Conservation (phyloP, 1,140 invertebrate species). For the Eumaeus atala region DNA sequence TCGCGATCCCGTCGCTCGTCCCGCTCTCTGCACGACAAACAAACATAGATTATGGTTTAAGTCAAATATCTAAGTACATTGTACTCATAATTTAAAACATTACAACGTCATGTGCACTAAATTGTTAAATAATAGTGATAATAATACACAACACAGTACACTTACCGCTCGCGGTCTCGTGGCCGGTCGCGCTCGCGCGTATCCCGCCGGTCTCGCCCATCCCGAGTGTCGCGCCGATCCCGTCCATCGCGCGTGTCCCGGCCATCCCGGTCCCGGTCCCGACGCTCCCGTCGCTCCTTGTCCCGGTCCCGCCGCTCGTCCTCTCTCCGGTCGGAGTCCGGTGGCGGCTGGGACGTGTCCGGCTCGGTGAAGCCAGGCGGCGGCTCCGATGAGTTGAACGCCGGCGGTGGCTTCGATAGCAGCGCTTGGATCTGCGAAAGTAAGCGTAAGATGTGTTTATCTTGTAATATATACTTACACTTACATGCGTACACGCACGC, state of each 20-base stretch:
- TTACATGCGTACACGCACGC: too few relatives aligned
- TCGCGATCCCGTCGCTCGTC: conserved; percentile 26
- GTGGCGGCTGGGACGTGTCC: conserved; percentile 40
- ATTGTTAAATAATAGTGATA: too few relatives aligned
- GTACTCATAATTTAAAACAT: too few relatives aligned
- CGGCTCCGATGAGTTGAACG: conserved; percentile 60
- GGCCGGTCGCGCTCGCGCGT: conserved; percentile 24
- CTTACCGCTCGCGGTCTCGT: conserved; percentile 37
- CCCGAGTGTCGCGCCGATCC: conserved; percentile 21
- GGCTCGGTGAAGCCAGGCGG: conserved; percentile 50
- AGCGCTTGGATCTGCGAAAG: conserved; percentile 52
- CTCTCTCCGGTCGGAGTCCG: conserved; percentile 41
- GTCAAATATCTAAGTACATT: too few relatives aligned
- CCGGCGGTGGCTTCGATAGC: conserved; percentile 62
- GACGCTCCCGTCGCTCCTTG: conserved; percentile 25
- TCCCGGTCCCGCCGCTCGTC: conserved; percentile 41
- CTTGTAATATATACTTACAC: background rate
- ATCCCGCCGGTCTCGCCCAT: conserved; percentile 20
- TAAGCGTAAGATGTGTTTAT: background rate
- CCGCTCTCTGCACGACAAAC: conserved; percentile 14
- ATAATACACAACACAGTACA: background rate
- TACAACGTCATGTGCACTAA: too few relatives aligned
- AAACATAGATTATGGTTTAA: too few relatives aligned
- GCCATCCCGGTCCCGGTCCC: conserved; percentile 12
- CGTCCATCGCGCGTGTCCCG: too few relatives aligned